Percentiles rank a stretch among this genome's conserved stretches.
Conservation (phyloP, 2,888 invertebrate genomes). For the Drosophila engyochracea region DNA sequence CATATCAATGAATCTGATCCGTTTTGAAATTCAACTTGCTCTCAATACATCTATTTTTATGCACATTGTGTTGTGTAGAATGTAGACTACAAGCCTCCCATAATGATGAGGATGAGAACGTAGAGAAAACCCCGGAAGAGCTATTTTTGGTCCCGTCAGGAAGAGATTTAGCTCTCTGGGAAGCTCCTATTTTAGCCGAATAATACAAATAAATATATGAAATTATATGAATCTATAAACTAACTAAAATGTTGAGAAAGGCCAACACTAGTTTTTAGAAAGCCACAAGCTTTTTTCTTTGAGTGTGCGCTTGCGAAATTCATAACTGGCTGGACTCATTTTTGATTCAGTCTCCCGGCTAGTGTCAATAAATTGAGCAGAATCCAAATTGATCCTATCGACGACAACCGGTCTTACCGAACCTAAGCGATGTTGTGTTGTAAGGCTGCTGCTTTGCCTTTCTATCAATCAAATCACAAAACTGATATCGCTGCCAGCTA, state of each 20-base stretch:
- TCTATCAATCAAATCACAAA: constrained; percentile 54
- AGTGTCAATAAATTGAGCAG: not conserved
- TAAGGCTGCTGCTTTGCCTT: constrained; percentile 18
- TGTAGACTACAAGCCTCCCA: not conserved
- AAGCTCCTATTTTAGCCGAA: no score
- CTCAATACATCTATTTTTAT: constrained; percentile 1
- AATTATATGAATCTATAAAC: not conserved
- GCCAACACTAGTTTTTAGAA: not conserved
- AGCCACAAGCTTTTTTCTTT: not conserved
- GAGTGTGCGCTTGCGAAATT: not conserved
- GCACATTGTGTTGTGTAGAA: not conserved
- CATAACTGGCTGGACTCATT: not conserved
- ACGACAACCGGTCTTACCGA: not conserved
- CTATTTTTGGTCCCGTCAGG: no score
- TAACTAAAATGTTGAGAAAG: not conserved
- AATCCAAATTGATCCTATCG: not conserved
- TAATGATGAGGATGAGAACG: not conserved
- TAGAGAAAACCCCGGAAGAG: not conserved
- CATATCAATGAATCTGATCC: constrained; percentile 68
- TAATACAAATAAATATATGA: not conserved
- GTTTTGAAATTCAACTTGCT: constrained; percentile 4
- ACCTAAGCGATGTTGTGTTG: not conserved
- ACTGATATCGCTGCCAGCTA: constrained; percentile 27
- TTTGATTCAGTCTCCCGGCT: not conserved
- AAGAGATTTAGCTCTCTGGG: no score